Evolutionary conservation across 1,140 invertebrate genomes (phyloP).

Genomic region (Vollenhovia emeryi): DNA sequence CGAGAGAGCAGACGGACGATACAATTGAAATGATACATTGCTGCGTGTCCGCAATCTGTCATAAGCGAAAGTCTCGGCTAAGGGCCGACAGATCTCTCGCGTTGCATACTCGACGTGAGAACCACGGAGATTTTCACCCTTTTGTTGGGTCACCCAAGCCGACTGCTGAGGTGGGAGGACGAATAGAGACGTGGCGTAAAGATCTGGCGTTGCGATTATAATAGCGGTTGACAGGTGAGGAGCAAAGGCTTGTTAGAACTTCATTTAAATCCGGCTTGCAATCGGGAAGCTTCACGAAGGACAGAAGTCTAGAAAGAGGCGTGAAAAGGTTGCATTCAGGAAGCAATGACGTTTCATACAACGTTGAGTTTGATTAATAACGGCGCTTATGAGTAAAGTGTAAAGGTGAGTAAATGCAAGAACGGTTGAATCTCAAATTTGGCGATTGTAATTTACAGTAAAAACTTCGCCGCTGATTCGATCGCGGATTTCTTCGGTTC

Average conservation of each 20-base stretch:
- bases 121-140: slow-evolving; percentile 75
- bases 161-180: slow-evolving; percentile 65
- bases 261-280: not conserved
- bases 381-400: not conserved
- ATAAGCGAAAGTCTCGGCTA: not conserved
- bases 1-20: not conserved
- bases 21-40: not conserved
- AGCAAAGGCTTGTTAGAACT: slow-evolving; percentile 64
- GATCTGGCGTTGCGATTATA: slow-evolving; percentile 75
- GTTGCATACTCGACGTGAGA: slow-evolving; percentile 59
- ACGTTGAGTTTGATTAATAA: not conserved
- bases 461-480: not conserved
- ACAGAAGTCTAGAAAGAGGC: not conserved
- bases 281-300: not conserved
- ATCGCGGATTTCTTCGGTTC: not conserved
- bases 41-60: not conserved
- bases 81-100: slow-evolving; percentile 5
- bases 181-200: slow-evolving; percentile 78
- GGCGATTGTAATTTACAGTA: not conserved
- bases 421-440: not conserved
- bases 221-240: slow-evolving; percentile 69
- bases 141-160: slow-evolving; percentile 77
- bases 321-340: not conserved
- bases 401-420: no score
- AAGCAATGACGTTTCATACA: not conserved